phyloP scores from a whole-genome alignment of 1,140 invertebrate genomes.

The Dinothrombium tinctorium region DNA sequence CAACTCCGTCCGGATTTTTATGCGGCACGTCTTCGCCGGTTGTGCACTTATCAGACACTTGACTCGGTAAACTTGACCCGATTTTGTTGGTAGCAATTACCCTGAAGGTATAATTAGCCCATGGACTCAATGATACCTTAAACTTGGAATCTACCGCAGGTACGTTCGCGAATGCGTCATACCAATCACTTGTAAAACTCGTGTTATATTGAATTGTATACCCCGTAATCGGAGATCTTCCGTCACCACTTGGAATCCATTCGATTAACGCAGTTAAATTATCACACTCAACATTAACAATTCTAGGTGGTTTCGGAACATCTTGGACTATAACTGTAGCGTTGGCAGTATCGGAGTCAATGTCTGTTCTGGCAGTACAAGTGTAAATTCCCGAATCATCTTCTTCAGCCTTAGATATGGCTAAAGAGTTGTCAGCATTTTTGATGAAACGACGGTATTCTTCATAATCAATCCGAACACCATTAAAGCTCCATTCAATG shows the following conservation, averaged over 20 bases:
- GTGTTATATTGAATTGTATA: conserved; percentile 87
- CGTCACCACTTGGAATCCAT: conserved; percentile 74
- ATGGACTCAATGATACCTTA: conserved; percentile 52
- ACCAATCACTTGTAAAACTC: conserved; percentile 76
- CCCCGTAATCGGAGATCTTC: conserved; percentile 70
- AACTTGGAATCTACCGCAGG: conserved; percentile 50
- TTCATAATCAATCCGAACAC: conserved; percentile 61
- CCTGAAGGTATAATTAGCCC: conserved; percentile 89
- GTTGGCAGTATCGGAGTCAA: conserved; percentile 55
- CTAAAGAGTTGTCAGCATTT: conserved; percentile 59
- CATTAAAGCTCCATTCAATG: conserved; percentile 71
- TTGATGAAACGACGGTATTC: conserved; percentile 36
- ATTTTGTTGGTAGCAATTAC: conserved; percentile 81
- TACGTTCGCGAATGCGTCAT: conserved; percentile 41
- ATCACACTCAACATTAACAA: conserved; percentile 38
- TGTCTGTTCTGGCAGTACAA: conserved; percentile 68
- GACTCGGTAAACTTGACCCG: conserved; percentile 60
- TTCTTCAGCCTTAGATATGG: conserved; percentile 77
- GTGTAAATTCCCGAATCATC: conserved; percentile 84
- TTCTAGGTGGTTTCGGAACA: conserved; percentile 63
- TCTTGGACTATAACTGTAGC: conserved; percentile 85
- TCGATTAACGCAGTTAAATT: conserved; percentile 41
- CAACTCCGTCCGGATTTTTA: conserved; percentile 84
- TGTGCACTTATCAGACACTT: conserved; percentile 46
- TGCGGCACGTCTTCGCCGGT: conserved; percentile 67